Conservation (phyloP, 2,113 vertebrate species). For the Chloroceryle aenea region DNA sequence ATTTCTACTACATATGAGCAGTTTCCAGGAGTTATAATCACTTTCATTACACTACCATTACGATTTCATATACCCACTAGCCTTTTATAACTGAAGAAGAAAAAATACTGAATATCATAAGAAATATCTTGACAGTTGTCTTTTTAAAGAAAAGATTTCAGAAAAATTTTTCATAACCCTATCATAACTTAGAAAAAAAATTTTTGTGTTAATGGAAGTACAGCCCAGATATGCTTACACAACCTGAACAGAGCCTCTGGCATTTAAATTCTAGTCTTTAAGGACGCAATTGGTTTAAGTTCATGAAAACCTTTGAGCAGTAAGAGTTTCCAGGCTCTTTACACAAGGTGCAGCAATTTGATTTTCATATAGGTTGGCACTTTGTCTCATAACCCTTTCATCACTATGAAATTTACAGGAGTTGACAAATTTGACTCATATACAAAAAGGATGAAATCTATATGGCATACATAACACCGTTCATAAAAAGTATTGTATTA, state of each 20-base stretch:
- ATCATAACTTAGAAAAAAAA: neutral
- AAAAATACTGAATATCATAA: neutral
- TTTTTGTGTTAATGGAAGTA: slow-evolving; percentile 1
- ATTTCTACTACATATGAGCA: neutral
- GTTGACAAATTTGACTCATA: neutral
- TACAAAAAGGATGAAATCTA: neutral
- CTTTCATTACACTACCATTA: neutral
- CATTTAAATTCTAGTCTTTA: slow-evolving; percentile 5
- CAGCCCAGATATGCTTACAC: neutral
- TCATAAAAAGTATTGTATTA: neutral
- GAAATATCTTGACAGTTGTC: neutral
- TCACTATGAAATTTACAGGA: slow-evolving; percentile 22
- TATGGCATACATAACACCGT: neutral
- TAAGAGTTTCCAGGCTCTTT: neutral
- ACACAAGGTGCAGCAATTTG: neutral
- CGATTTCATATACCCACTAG: neutral
- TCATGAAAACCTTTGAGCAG: slow-evolving; percentile 9
- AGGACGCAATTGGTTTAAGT: slow-evolving; percentile 3
- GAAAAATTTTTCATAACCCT: neutral
- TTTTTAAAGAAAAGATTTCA: slow-evolving; percentile 30
- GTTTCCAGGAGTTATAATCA: neutral
- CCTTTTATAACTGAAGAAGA: neutral
- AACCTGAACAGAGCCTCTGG: slow-evolving; percentile 6
- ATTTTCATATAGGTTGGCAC: slow-evolving; percentile 15
- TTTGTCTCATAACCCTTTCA: slow-evolving; percentile 15